Conservation (phyloP, 2,797 vertebrate species). For the Podarcis siculus region DNA sequence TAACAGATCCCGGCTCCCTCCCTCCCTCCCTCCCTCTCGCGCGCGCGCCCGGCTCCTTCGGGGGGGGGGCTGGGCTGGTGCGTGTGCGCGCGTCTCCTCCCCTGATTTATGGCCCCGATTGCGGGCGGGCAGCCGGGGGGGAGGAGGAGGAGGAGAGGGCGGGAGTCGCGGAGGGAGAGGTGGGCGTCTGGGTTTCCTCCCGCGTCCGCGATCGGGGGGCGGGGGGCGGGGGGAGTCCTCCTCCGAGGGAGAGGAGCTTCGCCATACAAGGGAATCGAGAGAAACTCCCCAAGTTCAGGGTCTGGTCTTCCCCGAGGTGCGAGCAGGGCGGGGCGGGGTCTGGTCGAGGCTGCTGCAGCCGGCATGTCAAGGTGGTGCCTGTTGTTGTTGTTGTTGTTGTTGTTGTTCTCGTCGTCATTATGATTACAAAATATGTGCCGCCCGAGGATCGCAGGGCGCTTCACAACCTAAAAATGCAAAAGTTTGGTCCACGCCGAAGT, state of each 20-base stretch:
- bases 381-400: too few species aligned
- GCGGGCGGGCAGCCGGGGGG: conserved; percentile 37
- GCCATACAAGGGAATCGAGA: conserved; percentile 77
- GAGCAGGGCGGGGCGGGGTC: too few species aligned
- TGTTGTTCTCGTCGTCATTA: too few species aligned
- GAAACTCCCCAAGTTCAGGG: conserved; percentile 67
- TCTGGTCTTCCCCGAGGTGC: background rate
- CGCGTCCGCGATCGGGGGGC: background rate
- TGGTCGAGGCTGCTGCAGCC: background rate
- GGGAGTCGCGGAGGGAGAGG: conserved; percentile 40
- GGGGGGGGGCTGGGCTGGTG: conserved; percentile 29
- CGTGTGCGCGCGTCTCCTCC: conserved; percentile 47
- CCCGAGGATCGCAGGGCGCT: too few species aligned
- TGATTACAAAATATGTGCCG: too few species aligned
- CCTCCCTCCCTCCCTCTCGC: too few species aligned
- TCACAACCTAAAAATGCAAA: too few species aligned
- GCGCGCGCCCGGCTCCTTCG: conserved; percentile 16
- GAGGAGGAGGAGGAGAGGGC: conserved; percentile 39
- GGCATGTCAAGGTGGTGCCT: too few species aligned
- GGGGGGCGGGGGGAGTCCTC: background rate
- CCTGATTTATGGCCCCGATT: conserved; percentile 76
- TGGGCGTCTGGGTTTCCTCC: background rate
- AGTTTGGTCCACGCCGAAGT: background rate
- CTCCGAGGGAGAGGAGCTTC: conserved; percentile 50
- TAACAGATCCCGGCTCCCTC: conserved; percentile 78